phyloP scores from a whole-genome alignment of 1,140 invertebrate species.

The Drosophila prosaltans region DNA sequence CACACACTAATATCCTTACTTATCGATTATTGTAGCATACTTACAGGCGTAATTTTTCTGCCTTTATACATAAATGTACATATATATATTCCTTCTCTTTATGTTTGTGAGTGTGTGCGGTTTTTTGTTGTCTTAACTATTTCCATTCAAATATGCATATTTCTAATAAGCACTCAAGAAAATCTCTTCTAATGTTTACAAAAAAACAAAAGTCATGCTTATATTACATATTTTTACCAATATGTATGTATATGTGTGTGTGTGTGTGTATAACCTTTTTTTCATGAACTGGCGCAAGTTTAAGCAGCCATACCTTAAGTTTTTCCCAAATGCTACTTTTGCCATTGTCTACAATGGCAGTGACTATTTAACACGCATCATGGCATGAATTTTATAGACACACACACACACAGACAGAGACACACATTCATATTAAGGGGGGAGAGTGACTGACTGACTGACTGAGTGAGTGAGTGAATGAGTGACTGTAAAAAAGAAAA shows the following conservation, averaged over 20 bases:
- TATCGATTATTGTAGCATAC: conserved; percentile 80
- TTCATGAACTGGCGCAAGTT: conserved; percentile 25
- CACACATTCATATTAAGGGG: conserved; percentile 2
- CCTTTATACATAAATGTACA: too few relatives aligned
- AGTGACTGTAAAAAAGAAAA: conserved; percentile 56
- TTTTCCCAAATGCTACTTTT: conserved; percentile 27
- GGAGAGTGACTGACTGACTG: not conserved
- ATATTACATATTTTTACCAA: conserved; percentile 31
- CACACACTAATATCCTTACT: conserved; percentile 27
- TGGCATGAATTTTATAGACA: conserved; percentile 70
- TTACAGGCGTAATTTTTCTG: conserved; percentile 56
- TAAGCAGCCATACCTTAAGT: conserved; percentile 44
- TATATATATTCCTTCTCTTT: conserved; percentile 7
- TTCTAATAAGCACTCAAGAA: conserved; percentile 21
- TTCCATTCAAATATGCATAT: too few relatives aligned
- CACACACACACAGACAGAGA: conserved; percentile 38
- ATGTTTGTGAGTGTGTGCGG: conserved; percentile 30
- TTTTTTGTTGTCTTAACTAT: conserved; percentile 28
- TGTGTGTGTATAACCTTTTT: not conserved
- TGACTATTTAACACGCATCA: conserved; percentile 79
- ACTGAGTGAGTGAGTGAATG: conserved; percentile 7
- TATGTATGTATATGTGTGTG: conserved; percentile 15
- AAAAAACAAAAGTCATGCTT: conserved; percentile 62
- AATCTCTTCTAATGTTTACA: not conserved
- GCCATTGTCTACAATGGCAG: conserved; percentile 63